These are phyloP conservation scores for Pheosia gnoma DNA, from an alignment of 2,888 invertebrate genomes.

Conservation along the genomic window DNA sequence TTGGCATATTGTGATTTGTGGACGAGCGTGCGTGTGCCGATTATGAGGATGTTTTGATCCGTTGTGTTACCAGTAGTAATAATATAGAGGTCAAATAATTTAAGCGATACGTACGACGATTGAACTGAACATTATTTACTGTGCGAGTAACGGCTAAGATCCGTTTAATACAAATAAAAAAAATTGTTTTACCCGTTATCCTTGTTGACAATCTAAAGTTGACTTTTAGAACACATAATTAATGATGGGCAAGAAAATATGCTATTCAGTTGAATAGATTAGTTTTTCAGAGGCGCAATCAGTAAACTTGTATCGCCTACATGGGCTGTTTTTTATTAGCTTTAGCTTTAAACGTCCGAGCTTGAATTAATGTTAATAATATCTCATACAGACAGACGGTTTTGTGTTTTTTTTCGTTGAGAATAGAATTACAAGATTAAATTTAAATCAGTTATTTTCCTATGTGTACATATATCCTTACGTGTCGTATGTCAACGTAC, in stretches of 20 bases:
- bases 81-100: conserved; percentile 26
- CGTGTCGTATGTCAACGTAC: conserved; percentile 40
- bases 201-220: background rate
- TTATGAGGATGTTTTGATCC: conserved; percentile 19
- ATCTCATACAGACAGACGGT: too few species aligned
- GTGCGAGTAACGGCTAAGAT: background rate
- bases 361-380: too few species aligned
- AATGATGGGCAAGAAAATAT: background rate
- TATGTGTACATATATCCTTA: conserved; percentile 27
- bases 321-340: too few species aligned
- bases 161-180: background rate
- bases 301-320: too few species aligned
- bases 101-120: conserved; percentile 11
- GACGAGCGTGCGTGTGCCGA: conserved; percentile 6
- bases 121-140: background rate
- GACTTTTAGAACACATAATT: too few species aligned
- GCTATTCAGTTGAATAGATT: background rate
- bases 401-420: too few species aligned
- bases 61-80: conserved; percentile 13
- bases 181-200: background rate
- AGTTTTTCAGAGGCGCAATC: background rate
- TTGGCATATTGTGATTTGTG: conserved; percentile 17
- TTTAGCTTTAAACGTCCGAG: too few species aligned
- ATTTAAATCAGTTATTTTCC: conserved; percentile 19
- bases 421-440: conserved; percentile 15